phyloP scores from a whole-genome alignment of 2,113 vertebrate genomes.

The Phainopepla nitens region DNA sequence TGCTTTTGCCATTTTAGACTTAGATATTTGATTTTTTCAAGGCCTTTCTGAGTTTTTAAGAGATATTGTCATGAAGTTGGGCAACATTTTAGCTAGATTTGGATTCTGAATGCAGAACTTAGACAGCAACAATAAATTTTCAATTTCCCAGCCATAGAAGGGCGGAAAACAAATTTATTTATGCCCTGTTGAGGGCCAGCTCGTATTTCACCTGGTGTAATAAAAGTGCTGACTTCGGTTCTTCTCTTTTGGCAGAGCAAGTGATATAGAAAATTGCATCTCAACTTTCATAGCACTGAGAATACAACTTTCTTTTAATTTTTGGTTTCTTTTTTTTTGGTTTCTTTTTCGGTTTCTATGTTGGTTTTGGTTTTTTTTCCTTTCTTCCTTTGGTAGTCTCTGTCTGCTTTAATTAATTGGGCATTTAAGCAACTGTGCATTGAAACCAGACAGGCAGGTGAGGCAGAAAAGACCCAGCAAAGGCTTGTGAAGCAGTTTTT shows the following conservation, averaged over 20 bases:
- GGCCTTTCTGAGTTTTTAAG: not conserved
- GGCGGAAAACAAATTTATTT: slow-evolving; percentile 30
- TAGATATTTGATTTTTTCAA: not conserved
- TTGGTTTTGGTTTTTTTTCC: not conserved
- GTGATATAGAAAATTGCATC: slow-evolving; percentile 27
- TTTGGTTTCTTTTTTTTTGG: no score
- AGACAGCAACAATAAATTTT: slow-evolving; percentile 21
- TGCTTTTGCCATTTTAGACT: not conserved
- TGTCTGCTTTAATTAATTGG: not conserved
- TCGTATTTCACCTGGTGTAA: slow-evolving; percentile 15
- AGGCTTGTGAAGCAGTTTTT: not conserved
- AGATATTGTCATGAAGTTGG: not conserved
- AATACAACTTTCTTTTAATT: not conserved
- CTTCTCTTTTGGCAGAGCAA: slow-evolving; percentile 7
- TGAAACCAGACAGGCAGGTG: not conserved
- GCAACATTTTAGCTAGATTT: slow-evolving; percentile 16
- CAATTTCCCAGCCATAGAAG: not conserved
- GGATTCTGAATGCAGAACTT: not conserved
- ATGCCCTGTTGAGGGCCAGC: not conserved
- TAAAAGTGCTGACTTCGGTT: slow-evolving; percentile 19
- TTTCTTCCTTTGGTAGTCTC: not conserved
- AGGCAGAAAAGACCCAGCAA: not conserved
- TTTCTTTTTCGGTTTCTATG: not conserved
- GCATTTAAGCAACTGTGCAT: not conserved
- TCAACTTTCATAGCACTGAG: not conserved